Percentiles rank a stretch among this genome's conserved stretches.
Conservation (phyloP, 2,113 vertebrate genomes). For the Microcebus tavaratra region DNA sequence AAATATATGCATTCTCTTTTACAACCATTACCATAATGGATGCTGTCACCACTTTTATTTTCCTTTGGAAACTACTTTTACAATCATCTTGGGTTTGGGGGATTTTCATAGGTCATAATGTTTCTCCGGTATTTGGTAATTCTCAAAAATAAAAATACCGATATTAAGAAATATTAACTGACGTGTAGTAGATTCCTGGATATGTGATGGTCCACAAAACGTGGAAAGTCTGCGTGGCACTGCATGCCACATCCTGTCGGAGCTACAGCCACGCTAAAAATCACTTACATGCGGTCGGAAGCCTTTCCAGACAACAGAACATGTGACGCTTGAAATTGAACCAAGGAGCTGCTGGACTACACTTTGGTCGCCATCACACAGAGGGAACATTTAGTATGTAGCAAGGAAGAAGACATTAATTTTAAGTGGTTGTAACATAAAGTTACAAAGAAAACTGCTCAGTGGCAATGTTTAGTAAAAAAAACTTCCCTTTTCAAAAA, state of each 20-base stretch:
- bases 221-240: neutral
- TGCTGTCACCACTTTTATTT: neutral
- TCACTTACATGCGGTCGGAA: neutral
- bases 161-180: constrained; percentile 55
- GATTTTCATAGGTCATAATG: neutral
- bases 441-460: neutral
- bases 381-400: neutral
- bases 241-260: constrained; percentile 54
- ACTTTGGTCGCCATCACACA: neutral
- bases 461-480: neutral
- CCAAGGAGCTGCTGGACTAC: neutral
- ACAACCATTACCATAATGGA: neutral
- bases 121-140: neutral
- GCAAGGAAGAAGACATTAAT: neutral
- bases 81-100: neutral
- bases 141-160: constrained; percentile 44
- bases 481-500: neutral
- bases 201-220: neutral
- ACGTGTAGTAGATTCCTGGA: neutral
- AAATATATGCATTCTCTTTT: neutral
- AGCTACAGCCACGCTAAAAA: neutral
- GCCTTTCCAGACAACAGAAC: neutral
- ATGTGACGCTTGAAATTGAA: neutral
- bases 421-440: neutral
- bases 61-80: neutral